These are phyloP conservation scores for Chiloscyllium plagiosum DNA, from an alignment of 2,113 vertebrate genomes.

Conservation along the genomic window DNA sequence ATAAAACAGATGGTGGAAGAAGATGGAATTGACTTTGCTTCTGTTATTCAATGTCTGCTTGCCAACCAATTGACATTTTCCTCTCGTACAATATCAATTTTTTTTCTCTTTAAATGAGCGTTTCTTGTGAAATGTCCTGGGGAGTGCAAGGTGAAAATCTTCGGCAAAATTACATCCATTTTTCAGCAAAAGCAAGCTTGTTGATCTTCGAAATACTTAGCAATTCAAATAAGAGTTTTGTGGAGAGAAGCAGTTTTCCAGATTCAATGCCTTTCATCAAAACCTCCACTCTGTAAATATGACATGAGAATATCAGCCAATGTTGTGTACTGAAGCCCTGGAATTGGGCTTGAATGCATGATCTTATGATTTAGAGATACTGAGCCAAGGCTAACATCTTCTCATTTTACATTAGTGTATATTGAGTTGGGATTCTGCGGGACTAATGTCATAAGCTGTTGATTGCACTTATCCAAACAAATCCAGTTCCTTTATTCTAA, in stretches of 20 bases:
- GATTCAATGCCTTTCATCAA: background rate
- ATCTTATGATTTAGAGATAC: background rate
- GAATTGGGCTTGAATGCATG: background rate
- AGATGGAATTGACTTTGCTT: too few relatives aligned
- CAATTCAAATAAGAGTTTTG: background rate
- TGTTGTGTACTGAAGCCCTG: background rate
- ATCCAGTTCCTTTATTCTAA: background rate
- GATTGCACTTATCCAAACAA: background rate
- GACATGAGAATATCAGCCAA: background rate
- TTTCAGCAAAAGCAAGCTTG: background rate
- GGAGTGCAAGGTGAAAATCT: too few relatives aligned
- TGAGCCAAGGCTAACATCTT: background rate
- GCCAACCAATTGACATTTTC: too few relatives aligned
- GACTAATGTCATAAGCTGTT: background rate
- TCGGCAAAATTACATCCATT: too few relatives aligned
- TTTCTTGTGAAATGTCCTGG: too few relatives aligned
- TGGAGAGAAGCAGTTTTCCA: background rate
- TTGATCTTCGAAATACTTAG: background rate
- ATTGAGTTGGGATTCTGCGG: background rate
- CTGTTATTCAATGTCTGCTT: too few relatives aligned
- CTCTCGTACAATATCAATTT: too few relatives aligned
- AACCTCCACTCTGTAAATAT: background rate
- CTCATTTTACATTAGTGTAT: background rate
- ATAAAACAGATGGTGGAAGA: too few relatives aligned
- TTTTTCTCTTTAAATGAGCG: too few relatives aligned